Conservation (phyloP, 2,113 vertebrate species). For the Neopipo cinnamomea region DNA sequence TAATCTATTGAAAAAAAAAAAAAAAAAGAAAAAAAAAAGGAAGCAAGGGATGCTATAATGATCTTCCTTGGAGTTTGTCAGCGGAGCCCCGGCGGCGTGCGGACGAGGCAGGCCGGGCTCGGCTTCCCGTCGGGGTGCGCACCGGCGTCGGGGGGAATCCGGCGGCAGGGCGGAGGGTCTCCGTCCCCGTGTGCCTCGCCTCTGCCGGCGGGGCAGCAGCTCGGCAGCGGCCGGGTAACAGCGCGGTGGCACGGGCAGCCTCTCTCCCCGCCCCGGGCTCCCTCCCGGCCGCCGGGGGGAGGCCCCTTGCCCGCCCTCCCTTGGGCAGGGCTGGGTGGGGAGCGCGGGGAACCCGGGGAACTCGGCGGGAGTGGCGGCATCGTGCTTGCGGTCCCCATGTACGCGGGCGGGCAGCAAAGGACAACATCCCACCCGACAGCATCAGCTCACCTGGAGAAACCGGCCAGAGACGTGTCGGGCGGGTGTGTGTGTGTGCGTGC, state of each 20-base stretch:
- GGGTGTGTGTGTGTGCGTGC: neutral
- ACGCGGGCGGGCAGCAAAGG: neutral
- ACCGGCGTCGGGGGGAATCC: neutral
- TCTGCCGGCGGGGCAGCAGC: neutral
- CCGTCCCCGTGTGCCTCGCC: neutral
- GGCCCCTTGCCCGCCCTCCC: neutral
- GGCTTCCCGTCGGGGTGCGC: neutral
- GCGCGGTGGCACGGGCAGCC: neutral
- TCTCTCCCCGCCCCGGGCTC: neutral
- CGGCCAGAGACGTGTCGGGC: neutral
- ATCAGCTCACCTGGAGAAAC: neutral
- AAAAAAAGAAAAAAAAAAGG: neutral
- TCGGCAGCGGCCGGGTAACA: neutral
- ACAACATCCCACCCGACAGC: neutral
- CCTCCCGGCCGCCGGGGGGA: neutral
- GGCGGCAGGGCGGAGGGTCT: neutral
- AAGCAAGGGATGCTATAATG: neutral
- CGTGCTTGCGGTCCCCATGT: neutral
- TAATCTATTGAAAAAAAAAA: neutral
- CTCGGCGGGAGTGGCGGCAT: neutral
- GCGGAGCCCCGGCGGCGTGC: neutral
- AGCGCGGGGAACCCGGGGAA: neutral
- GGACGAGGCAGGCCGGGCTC: neutral
- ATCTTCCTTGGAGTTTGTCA: neutral
- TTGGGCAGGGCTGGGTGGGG: neutral